A percentile compares a stretch with the other conserved stretches of the same genome.
Conservation (phyloP, 2,113 vertebrate species). For the Patagioenas fasciata region DNA sequence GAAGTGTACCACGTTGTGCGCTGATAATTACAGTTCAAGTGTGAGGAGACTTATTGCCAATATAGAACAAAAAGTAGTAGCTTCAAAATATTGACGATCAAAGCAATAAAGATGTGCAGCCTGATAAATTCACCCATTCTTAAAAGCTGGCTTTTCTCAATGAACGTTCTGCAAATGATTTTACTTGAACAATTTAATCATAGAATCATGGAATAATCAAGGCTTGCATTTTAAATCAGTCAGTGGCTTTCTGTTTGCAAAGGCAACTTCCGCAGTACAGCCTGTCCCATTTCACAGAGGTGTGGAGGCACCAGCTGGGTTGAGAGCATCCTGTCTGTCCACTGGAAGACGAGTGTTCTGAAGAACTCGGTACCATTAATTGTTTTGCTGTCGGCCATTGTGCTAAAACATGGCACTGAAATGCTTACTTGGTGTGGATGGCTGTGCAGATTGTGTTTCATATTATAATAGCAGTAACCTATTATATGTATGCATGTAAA, state of each 20-base stretch:
- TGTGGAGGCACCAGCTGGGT: not conserved
- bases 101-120: not conserved
- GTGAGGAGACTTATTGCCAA: not conserved
- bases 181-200: not conserved
- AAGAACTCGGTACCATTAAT: not conserved
- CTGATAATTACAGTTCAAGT: not conserved
- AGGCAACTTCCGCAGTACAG: not conserved
- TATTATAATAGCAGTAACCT: not conserved
- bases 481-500: no score
- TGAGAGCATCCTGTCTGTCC: not conserved
- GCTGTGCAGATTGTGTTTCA: not conserved
- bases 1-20: not conserved
- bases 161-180: not conserved
- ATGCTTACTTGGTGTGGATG: not conserved
- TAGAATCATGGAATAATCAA: not conserved
- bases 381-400: not conserved
- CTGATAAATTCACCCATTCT: conserved; percentile 11
- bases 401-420: not conserved
- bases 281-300: not conserved
- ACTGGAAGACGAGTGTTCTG: not conserved
- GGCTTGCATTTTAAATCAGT: not conserved
- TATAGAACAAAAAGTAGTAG: not conserved
- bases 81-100: not conserved
- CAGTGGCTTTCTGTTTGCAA: not conserved
- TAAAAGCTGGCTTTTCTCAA: not conserved